These are phyloP conservation scores for Dasyurus viverrinus DNA, from an alignment of 2,113 vertebrate genomes.

Conservation along the genomic window DNA sequence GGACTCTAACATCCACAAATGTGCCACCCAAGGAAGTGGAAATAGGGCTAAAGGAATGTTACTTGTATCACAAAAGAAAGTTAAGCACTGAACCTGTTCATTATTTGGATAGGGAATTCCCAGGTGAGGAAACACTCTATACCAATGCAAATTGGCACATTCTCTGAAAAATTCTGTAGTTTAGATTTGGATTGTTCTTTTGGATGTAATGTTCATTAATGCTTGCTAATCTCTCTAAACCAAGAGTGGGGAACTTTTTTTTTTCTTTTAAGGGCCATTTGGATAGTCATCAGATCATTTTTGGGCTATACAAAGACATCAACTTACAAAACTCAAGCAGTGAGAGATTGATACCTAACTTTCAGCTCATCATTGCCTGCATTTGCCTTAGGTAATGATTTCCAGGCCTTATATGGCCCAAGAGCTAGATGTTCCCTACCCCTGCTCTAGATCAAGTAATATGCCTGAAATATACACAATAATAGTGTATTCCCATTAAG, in stretches of 20 bases:
- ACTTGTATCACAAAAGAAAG: neutral
- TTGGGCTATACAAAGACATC: no score
- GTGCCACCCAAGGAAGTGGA: neutral
- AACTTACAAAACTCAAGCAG: no score
- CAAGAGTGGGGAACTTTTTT: no score
- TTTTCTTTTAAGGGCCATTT: no score
- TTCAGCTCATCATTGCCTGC: no score
- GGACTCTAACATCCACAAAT: neutral
- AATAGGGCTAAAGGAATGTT: neutral
- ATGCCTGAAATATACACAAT: no score
- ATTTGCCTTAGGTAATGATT: no score
- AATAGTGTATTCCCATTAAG: accelerated
- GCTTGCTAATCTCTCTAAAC: neutral
- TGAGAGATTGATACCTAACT: no score
- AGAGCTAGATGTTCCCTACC: no score
- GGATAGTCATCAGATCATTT: no score
- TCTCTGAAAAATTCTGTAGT: neutral
- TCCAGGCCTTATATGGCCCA: no score
- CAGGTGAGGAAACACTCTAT: neutral
- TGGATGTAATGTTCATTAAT: neutral
- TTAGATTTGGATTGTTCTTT: neutral
- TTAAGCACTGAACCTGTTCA: neutral
- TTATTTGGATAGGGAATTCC: neutral
- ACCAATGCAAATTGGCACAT: neutral
- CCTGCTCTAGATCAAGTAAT: neutral